Base-by-base conservation (phyloP, 2,797 vertebrate genomes). In the Onychomys leucogaster region DNA sequence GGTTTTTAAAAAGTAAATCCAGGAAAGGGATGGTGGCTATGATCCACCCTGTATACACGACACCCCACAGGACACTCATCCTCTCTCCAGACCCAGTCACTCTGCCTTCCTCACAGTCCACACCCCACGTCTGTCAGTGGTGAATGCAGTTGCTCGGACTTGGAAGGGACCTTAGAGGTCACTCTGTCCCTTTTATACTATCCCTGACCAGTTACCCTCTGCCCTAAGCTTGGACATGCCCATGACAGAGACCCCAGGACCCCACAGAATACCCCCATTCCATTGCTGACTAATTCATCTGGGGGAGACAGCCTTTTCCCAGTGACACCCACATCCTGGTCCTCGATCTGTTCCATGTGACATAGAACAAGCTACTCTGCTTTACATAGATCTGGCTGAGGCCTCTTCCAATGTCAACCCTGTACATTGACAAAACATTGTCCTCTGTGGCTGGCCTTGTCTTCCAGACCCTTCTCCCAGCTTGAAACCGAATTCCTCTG, bases 161-260 rank as follows among this genome's bases (percentile, higher is more conserved):
- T 91, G 87, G 91, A 98, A 98, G 96, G 89, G 78, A 96, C 61
- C 95, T 96, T 73, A 80, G 82, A 96, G 94, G 91, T 96, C 77
- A 75, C 29, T 71, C 71, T 91, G 89, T 77, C 91, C 71, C 87
- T 84, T 94, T 57, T 23, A 90, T 55, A 86, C 83, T 17, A 46
- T 67, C 89, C 73, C 87, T 85, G 89, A 94, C 41, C 37, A 71
- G 29, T 32, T 32, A 76, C 46, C n/a, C 63, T 76, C 88, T 67
- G 89, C 71, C 41, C 43, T 88, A 49, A 89, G 85, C 78, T 77
- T 65, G 16, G 32, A 55, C 9, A 16, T 8, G 34, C 63, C 69
- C n/a, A 19, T 1, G 80, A n/a, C 10, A 3, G 69, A 63, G 82
- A 57, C 41, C 89, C 93, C 73, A 78, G 14, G 13, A 57, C 61